A percentile compares a stretch with the other conserved stretches of the same genome.
Conservation (phyloP, 2,888 invertebrate genomes). For the Mallateleia sp. region DNA sequence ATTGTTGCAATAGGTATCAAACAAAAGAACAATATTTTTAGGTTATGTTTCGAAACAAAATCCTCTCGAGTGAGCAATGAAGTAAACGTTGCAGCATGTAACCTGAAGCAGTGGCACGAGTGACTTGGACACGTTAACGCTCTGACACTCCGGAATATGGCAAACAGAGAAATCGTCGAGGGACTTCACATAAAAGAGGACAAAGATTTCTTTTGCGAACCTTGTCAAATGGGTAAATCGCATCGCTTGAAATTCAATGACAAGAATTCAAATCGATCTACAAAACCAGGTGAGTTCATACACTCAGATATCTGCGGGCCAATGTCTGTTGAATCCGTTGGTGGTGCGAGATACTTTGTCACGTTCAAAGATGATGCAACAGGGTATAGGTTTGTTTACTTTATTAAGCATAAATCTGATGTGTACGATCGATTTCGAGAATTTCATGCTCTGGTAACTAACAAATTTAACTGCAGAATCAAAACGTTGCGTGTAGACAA, state of each 20-base stretch:
- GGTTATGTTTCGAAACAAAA: background rate
- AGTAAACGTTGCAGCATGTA: background rate
- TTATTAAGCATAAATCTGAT: slow-evolving; percentile 67
- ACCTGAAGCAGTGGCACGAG: background rate
- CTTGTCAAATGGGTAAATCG: slow-evolving; percentile 80
- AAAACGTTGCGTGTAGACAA: background rate
- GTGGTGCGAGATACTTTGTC: slow-evolving; percentile 57
- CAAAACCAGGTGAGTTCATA: slow-evolving; percentile 41
- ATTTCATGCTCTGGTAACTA: background rate
- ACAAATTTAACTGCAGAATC: background rate
- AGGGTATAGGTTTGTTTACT: slow-evolving; percentile 53
- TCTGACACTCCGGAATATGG: background rate
- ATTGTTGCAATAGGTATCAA: background rate
- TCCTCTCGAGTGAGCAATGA: background rate
- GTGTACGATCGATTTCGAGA: slow-evolving; percentile 42
- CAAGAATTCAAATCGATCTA: background rate
- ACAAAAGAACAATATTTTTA: background rate
- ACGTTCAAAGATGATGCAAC: slow-evolving; percentile 71
- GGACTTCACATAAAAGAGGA: slow-evolving; percentile 51
- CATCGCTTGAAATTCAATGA: slow-evolving; percentile 76
- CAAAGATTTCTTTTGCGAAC: slow-evolving; percentile 78
- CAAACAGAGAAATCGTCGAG: background rate
- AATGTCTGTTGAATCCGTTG: slow-evolving; percentile 40
- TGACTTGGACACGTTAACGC: background rate
- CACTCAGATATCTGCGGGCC: slow-evolving; percentile 49